Base-by-base conservation (phyloP, 2,113 vertebrate species). In the Miniopterus natalensis region DNA sequence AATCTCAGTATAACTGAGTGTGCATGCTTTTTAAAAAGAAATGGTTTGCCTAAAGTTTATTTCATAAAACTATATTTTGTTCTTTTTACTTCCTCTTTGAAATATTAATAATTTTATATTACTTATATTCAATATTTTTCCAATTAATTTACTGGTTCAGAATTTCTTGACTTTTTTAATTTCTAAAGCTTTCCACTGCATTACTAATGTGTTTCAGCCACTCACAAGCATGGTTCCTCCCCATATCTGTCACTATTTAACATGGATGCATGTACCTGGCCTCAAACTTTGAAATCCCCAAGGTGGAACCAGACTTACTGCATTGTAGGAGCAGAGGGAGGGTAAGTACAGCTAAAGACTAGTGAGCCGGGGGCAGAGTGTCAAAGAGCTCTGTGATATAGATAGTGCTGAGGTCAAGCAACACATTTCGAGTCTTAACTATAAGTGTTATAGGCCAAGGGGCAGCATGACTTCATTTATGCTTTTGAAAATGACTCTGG, bases 31-130 rank as follows among this genome's bases (percentile, higher is more conserved):
- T 83, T 70, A 14, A 59, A 77, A 70, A 89, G 5, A 81, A 53
- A 53, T 10, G 0, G 3, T 93, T 94, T 83, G 15, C n/a, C 8
- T 66, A 15, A n/a, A 49, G 29, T 95, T 71, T 87, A n/a, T 47
- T 84, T 92, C 14, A 18, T 68, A 47, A 92, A 94, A 57, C 6
- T 6, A 71, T 65, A 31, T 42, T 65, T 90, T 87, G 53, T 73
- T 9, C 47, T 77, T 83, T 79, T 27, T 17, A 23, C 25, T 55
- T 80, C 66, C 3, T 59, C n/a, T 89, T 51, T 80, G 40, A 88
- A 53, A 77, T 93, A 3, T 23, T 90, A 92, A 27, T 53, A 66
- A 11, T 29, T 75, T 45, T 61, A 45, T 45, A 18, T 87, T 90
- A 51, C 59, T 70, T 49, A n/a, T 59, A 53, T 65, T 59, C 20